Evolutionary conservation across 2,888 invertebrate genomes (phyloP).

Genomic region (Dysmachus trigonus): DNA sequence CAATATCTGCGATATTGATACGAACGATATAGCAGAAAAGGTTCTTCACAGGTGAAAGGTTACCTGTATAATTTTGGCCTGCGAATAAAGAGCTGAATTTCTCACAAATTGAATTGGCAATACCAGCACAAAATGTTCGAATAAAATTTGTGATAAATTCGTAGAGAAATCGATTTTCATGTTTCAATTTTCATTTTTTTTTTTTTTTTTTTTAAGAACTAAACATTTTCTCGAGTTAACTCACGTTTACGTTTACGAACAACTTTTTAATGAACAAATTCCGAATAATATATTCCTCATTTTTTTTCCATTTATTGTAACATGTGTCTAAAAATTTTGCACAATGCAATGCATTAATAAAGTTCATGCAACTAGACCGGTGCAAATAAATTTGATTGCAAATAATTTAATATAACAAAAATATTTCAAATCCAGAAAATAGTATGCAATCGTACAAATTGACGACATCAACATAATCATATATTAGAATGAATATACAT

Average conservation of each 20-base stretch:
- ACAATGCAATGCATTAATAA: not conserved
- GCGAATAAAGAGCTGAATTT: not conserved
- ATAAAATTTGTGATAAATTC: not conserved
- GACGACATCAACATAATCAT: not conserved
- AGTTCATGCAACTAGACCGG: not conserved
- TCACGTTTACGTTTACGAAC: no score
- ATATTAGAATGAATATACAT: not conserved
- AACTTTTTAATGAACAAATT: not conserved
- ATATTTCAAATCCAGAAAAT: not conserved
- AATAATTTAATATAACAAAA: not conserved
- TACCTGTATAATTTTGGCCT: not conserved
- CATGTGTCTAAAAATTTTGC: not conserved
- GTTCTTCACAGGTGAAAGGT: not conserved
- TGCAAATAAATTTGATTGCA: not conserved
- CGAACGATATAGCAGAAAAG: not conserved
- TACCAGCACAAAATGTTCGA: not conserved
- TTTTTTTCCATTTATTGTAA: not conserved
- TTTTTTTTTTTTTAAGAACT: not conserved
- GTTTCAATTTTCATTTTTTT: not conserved
- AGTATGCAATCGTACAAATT: not conserved
- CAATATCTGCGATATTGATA: slow-evolving; percentile 1
- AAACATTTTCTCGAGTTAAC: not conserved
- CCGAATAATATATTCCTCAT: not conserved
- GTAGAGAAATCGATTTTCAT: not conserved
- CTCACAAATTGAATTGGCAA: not conserved